Base-by-base conservation (phyloP, 2,797 vertebrate genomes). In the Propithecus deckenii region DNA sequence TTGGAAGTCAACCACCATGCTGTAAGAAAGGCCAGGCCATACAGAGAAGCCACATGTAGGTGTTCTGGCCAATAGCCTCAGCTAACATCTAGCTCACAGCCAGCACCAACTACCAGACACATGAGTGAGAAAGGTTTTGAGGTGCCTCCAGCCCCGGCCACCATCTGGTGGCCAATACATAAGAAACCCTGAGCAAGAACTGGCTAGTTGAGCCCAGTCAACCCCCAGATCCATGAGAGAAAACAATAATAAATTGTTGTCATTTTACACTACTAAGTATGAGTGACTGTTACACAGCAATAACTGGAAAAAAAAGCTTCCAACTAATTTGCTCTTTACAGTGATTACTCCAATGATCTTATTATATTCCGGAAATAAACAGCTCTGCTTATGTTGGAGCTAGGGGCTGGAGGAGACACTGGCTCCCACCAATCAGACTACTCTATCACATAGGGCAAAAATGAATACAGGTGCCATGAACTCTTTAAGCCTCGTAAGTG, bases 281-380 rank as follows among this genome's bases (percentile, higher is more conserved):
- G 10, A 25, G n/a, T 75, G 74, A 25, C 30, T 76, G 12, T 72
- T 88, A 94, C 4, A 84, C 32, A 74, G 63, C 41, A 94, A 55
- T 57, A 86, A 48, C 67, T 59, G 13, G 22, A 94, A 78, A 10
- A 10, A 63, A 89, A 87, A 91, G 35, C 17, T 92, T 86, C 81
- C 72, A 80, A 52, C 48, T 84, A 43, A 83, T 32, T 69, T 88
- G 46, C 32, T 9, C 67, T 88, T 88, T 52, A 79, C 11, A 86
- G 32, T 20, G n/a, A 63, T 79, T 35, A 69, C 35, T 85, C 50
- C 41, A 76, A 20, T 35, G 35, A 69, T 83, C 78, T 48, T 81
- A 50, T 10, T 81, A 78, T 81, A 76, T 84, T 88, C 69, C 4
- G 69, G 65, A 97, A 96, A 96, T 50, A 72, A 83, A 89, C 0